Evolutionary conservation across 2,888 invertebrate genomes (phyloP).

Genomic region (Cephus pygmeus): DNA sequence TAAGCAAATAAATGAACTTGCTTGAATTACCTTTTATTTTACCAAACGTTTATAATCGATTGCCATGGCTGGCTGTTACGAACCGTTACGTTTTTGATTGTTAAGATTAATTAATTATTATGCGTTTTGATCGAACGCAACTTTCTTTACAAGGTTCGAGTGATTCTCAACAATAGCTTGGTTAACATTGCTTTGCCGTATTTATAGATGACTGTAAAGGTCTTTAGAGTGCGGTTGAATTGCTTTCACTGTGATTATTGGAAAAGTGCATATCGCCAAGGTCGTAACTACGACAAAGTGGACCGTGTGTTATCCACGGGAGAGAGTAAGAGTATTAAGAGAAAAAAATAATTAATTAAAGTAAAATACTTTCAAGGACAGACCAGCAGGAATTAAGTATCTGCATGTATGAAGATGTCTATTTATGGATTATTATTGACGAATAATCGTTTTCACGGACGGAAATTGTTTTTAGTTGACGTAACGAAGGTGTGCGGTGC

Average conservation of each 20-base stretch:
- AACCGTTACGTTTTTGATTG: neutral
- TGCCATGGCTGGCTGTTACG: neutral
- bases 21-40: neutral
- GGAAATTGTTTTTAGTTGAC: neutral
- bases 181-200: conserved; percentile 13
- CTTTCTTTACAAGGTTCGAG: neutral
- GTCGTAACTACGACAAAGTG: conserved; percentile 27
- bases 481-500: neutral
- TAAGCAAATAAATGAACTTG: neutral
- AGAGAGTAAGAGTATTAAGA: neutral
- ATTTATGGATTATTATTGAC: neutral
- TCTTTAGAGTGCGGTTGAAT: conserved; percentile 56
- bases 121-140: neutral
- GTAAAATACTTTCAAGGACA: neutral
- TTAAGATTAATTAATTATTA: neutral
- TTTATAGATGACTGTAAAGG: conserved; percentile 48
- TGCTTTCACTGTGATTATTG: conserved; percentile 58
- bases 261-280: conserved; percentile 52
- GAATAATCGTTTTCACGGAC: neutral
- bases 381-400: neutral
- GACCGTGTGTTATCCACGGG: neutral
- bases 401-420: neutral
- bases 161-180: neutral
- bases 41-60: neutral
- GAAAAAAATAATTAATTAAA: neutral